Conservation (phyloP, 2,113 vertebrate genomes). For the Isurus oxyrinchus region DNA sequence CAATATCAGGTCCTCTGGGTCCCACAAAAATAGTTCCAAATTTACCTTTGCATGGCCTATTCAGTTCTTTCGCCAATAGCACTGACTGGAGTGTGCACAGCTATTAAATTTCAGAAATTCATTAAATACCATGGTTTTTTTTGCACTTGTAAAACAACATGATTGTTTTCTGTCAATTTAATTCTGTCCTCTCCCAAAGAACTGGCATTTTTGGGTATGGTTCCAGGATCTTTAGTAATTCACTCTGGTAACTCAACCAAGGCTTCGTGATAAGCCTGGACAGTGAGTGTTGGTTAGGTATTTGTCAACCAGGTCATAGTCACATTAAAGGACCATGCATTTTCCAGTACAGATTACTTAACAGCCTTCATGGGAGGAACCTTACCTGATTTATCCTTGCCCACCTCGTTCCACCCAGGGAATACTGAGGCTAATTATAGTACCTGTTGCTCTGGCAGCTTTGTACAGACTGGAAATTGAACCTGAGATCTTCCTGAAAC, state of each 20-base stretch:
- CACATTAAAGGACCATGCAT: neutral
- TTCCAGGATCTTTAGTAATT: neutral
- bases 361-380: neutral
- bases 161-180: neutral
- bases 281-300: neutral
- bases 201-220: neutral
- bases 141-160: neutral
- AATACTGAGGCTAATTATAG: neutral
- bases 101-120: neutral
- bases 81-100: neutral
- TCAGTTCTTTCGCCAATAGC: neutral
- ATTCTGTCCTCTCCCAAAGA: neutral
- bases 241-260: neutral
- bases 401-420: neutral
- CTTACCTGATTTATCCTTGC: neutral
- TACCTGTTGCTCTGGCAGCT: neutral
- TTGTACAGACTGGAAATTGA: constrained; percentile 1
- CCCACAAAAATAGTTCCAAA: neutral
- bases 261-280: neutral
- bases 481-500: neutral
- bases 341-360: constrained; percentile 3
- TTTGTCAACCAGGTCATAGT: neutral
- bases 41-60: neutral
- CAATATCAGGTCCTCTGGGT: neutral
- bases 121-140: neutral